Conservation (phyloP, 2,113 vertebrate genomes). For the Vicugna pacos region DNA sequence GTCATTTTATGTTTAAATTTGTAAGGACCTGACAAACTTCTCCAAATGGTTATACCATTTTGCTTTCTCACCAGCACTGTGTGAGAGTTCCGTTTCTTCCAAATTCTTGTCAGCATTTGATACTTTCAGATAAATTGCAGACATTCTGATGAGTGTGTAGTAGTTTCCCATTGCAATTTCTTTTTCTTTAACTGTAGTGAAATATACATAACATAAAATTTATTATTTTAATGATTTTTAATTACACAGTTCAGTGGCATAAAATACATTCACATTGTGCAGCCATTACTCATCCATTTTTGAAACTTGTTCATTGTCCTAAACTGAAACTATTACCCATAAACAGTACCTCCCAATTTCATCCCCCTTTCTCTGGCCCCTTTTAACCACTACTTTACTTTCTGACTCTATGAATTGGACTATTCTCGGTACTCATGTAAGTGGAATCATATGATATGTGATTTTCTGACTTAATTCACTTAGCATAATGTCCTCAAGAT, state of each 20-base stretch:
- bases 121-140: neutral
- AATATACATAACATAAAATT: neutral
- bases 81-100: neutral
- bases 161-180: neutral
- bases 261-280: neutral
- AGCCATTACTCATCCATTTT: neutral
- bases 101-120: neutral
- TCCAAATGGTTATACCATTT: neutral
- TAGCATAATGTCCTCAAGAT: neutral
- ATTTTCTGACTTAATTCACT: neutral
- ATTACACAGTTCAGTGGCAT: neutral
- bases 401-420: neutral
- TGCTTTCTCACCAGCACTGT: neutral
- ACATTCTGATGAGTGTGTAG: neutral
- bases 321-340: neutral
- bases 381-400: neutral
- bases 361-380: neutral
- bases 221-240: constrained; percentile 14
- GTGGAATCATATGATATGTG: neutral
- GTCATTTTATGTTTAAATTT: neutral
- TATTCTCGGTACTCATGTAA: neutral
- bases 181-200: neutral
- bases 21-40: neutral
- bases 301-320: neutral
- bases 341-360: neutral